phyloP scores from a whole-genome alignment of 2,797 vertebrate genomes.

The Brachyrhaphis roseni region DNA sequence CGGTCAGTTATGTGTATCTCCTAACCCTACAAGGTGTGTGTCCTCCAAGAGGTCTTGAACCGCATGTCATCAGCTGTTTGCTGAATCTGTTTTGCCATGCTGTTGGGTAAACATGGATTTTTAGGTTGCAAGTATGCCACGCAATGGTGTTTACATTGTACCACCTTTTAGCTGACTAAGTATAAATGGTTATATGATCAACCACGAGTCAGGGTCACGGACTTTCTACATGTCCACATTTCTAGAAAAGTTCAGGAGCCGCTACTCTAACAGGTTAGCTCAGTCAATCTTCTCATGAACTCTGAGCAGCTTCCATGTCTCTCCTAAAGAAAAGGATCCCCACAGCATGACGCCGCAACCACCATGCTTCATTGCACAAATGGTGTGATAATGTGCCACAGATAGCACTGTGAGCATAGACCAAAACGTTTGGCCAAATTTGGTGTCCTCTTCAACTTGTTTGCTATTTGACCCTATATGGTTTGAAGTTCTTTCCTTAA shows the following conservation, averaged over 20 bases:
- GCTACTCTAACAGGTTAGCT: background rate
- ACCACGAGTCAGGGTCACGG: background rate
- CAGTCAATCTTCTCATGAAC: background rate
- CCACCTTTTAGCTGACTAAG: background rate
- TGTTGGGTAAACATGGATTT: slow-evolving; percentile 46
- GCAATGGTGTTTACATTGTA: background rate
- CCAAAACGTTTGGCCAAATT: background rate
- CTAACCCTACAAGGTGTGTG: background rate
- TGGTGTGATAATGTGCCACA: background rate
- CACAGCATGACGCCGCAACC: background rate
- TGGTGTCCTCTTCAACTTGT: background rate
- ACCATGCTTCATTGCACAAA: background rate
- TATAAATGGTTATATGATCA: background rate
- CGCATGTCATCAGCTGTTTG: slow-evolving; percentile 30
- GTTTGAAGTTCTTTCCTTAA: background rate
- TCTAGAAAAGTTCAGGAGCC: background rate
- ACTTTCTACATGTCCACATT: background rate
- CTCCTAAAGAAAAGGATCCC: background rate
- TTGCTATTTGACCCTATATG: background rate
- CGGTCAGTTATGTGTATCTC: background rate
- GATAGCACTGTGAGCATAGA: background rate
- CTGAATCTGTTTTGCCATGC: slow-evolving; percentile 41
- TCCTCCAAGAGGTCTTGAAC: slow-evolving; percentile 33
- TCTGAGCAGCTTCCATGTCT: background rate
- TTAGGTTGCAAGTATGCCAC: slow-evolving; percentile 38